Evolutionary conservation across 2,797 vertebrate species (phyloP).

Genomic region (Megalops cyprinoides): DNA sequence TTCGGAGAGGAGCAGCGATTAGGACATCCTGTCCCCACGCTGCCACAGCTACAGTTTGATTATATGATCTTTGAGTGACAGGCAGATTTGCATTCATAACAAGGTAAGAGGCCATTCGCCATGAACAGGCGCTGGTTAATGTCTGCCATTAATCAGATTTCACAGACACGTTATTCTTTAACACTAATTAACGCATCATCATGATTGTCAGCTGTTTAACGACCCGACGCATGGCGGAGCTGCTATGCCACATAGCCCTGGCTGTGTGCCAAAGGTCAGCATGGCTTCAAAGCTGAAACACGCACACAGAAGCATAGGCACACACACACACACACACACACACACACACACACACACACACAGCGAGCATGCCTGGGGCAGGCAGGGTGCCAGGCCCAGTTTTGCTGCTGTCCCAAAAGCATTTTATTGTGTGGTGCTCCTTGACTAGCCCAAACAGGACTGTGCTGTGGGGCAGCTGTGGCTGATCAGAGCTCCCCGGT

Average conservation of each 20-base stretch:
- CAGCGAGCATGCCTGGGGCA: neutral
- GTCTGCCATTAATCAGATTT: constrained; percentile 6
- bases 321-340: neutral
- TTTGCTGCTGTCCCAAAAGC: no score
- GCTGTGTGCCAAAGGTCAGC: no score
- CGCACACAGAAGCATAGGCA: neutral
- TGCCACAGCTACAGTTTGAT: neutral
- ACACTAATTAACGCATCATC: neutral
- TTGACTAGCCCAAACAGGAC: no score
- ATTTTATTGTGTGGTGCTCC: no score
- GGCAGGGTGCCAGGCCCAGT: no score
- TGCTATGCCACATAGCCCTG: no score
- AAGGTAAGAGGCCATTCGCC: neutral
- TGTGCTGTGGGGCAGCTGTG: no score
- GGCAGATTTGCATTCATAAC: neutral
- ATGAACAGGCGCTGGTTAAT: neutral
- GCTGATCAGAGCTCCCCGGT: no score
- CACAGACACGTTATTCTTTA: neutral
- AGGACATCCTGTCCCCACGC: neutral
- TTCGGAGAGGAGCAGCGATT: neutral
- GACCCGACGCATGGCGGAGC: neutral
- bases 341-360: neutral
- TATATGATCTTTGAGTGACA: neutral
- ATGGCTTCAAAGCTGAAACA: no score
- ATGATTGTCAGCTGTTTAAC: neutral